Base-by-base conservation (phyloP, 2,113 vertebrate genomes). In the Chitala chitala region DNA sequence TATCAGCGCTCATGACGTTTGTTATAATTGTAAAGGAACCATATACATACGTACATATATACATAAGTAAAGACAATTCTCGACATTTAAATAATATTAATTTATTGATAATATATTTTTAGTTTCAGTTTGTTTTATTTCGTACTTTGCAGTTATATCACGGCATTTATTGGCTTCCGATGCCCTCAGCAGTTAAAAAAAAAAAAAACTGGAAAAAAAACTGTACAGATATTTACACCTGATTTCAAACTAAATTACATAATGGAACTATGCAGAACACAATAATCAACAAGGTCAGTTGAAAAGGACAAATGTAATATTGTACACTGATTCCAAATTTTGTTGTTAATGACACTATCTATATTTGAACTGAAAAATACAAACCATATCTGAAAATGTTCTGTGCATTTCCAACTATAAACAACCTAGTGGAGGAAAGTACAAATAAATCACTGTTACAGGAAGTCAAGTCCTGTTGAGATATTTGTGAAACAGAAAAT, bases 171-270 rank as follows among this genome's bases (percentile, higher is more conserved):
- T 77, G 73, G 79, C 58, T 46, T 83, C 80, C 87, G 86, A 85
- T 89, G 86, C 86, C 84, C 64, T 82, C 29, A 75, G 54, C 81
- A 58, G 69, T 79, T 83, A 79, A 82, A 71, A 82, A 83, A 84
- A 84, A 51, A 80, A 81, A 79, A 85, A 81, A 83, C 76, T 77
- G 75, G 75, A 84, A 84, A 81, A 71, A 51, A 83, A 83, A 79
- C 20, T 70, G 13, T 24, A 76, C 64, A 79, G 77, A 75, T 20
- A 55, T 38, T 69, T 81, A 80, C 77, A 73, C 42, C 36, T 69
- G 76, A 74, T 51, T 71, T 51, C 17, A 63, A 64, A 53, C 22
- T 73, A 69, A 69, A 46, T 51, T 54, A 75, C 78, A 51, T 70
- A 68, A 77, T n/a, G n/a, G 33, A 65, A 75, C 69, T 70, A 33